Base-by-base conservation (phyloP, 2,797 vertebrate genomes). In the Nyctibius grandis region DNA sequence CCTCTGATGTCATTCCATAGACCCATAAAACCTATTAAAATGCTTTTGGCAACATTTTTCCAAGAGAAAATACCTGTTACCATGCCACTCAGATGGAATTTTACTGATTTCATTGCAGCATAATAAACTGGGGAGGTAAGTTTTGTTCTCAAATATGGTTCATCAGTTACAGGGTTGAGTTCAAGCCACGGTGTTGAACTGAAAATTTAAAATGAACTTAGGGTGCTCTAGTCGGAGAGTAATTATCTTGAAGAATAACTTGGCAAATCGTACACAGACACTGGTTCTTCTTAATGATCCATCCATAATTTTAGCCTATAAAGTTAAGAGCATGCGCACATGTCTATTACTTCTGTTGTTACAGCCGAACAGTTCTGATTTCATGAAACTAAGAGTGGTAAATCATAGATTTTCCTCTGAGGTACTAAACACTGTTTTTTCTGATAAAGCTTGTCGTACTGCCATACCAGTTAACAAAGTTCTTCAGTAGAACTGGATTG, bases 61-160 rank as follows among this genome's bases (percentile, higher is more conserved):
- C 25, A n/a, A 18, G 28, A 78, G 10, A 51, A 87, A 78, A 51
- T 29, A 20, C 15, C n/a, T 59, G 6, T 29, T 93, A 54, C 17
- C 19, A 33, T 26, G 11, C 9, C 31, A 29, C 25, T 36, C n/a
- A 33, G 9, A 17, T 4, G 60, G 0, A 0, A n/a, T 28, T 54
- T 61, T 25, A 33, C 28, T 28, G 17, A 31, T 44, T 72, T 70
- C 21, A 12, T 8, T 40, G 8, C 22, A 51, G 18, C 33, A 25
- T 13, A 50, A 33, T 17, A 21, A 77, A 45, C 5, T 9, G 6
- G 6, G 29, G 12, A 83, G 15, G 7, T 6, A 73, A 9, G 3
- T 45, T 61, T 59, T 64, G 21, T 28, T 68, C 50, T 53, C 15
- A 69, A 20, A 53, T 40, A 7, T 1, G 2, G 7, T 64, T 76